These are phyloP conservation scores for Zaprionus ghesquierei DNA, from an alignment of 1,140 invertebrate species.

Conservation along the genomic window DNA sequence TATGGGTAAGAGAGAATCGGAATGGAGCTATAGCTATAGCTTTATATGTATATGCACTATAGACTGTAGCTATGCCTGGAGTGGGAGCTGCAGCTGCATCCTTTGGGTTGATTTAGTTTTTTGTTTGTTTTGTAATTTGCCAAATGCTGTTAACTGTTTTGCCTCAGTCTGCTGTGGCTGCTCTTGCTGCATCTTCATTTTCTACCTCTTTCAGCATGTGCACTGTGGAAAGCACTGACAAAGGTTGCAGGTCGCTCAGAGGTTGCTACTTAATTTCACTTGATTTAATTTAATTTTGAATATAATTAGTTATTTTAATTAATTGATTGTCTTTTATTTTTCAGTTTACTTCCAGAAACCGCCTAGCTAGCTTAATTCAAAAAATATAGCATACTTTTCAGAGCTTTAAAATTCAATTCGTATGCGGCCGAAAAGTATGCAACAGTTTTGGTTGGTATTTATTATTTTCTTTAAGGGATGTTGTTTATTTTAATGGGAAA, in stretches of 20 bases:
- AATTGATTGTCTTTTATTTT: too few relatives aligned
- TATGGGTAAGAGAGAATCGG: neutral
- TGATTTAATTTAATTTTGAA: neutral
- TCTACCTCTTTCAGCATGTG: neutral
- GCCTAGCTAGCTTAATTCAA: too few relatives aligned
- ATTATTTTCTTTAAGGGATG: too few relatives aligned
- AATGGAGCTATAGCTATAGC: neutral
- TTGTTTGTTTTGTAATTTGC: slow-evolving; percentile 70
- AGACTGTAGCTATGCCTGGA: neutral
- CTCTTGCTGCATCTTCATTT: slow-evolving; percentile 24
- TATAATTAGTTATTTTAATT: neutral
- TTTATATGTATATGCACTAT: neutral
- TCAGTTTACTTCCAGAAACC: too few relatives aligned
- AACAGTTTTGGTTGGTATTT: too few relatives aligned
- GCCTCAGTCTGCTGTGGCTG: neutral
- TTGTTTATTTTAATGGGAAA: too few relatives aligned
- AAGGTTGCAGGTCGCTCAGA: neutral
- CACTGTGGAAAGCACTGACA: neutral
- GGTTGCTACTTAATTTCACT: neutral
- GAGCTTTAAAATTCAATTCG: neutral
- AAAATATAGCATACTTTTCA: neutral
- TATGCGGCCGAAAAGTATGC: neutral
- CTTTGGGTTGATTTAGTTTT: slow-evolving; percentile 61
- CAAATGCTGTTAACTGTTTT: slow-evolving; percentile 55
- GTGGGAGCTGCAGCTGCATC: slow-evolving; percentile 41